These are phyloP conservation scores for Hypomecis atomaria DNA, from an alignment of 2,888 invertebrate genomes.

Conservation along the genomic window DNA sequence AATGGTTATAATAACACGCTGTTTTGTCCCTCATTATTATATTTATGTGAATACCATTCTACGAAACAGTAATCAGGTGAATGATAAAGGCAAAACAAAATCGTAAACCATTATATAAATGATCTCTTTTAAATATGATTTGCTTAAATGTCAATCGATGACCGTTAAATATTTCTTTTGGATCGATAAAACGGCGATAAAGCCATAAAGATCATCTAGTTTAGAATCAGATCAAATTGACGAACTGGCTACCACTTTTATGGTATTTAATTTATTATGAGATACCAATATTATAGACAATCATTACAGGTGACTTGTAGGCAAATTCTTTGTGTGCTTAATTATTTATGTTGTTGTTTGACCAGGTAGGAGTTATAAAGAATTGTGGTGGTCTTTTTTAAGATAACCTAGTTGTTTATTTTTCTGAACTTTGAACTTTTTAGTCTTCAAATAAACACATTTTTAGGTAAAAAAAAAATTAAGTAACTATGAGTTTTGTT, in stretches of 20 bases:
- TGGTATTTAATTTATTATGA: slow-evolving; percentile 6
- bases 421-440: no score
- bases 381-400: neutral
- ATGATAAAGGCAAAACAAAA: slow-evolving; percentile 29
- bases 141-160: slow-evolving; percentile 7
- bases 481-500: no score
- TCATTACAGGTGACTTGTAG: neutral
- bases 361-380: neutral
- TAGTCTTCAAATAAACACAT: no score
- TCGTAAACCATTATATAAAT: slow-evolving; percentile 24
- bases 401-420: no score
- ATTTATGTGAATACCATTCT: slow-evolving; percentile 4
- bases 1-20: neutral
- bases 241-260: slow-evolving; percentile 16
- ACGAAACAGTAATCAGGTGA: slow-evolving; percentile 25
- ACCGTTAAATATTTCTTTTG: slow-evolving; percentile 17
- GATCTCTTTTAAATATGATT: slow-evolving; percentile 22
- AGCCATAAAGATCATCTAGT: slow-evolving; percentile 14
- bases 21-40: neutral
- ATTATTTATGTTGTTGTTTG: neutral
- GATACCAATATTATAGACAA: neutral
- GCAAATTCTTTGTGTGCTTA: neutral
- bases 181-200: slow-evolving; percentile 13
- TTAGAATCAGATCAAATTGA: slow-evolving; percentile 9
- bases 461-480: no score